These are phyloP conservation scores for Mobula birostris DNA, from an alignment of 2,113 vertebrate genomes.

Conservation along the genomic window DNA sequence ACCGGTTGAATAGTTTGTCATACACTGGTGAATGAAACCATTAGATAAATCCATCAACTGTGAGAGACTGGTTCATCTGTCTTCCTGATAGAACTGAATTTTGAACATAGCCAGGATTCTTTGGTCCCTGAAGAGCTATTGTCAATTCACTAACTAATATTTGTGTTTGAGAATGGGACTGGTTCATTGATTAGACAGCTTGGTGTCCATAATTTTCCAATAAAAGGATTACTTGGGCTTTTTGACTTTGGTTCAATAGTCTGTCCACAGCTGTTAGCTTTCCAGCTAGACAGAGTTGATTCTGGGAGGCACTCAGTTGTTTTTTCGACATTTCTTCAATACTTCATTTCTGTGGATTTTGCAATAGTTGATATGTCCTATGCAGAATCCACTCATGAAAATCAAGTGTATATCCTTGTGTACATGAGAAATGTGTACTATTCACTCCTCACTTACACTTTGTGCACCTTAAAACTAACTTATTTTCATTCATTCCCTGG, in stretches of 20 bases:
- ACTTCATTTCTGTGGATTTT: too few relatives aligned
- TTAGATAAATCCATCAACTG: neutral
- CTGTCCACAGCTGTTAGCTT: neutral
- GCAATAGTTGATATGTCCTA: too few relatives aligned
- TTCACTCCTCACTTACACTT: too few relatives aligned
- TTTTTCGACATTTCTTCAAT: too few relatives aligned
- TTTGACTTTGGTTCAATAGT: neutral
- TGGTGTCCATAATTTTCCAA: neutral
- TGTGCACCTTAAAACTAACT: too few relatives aligned
- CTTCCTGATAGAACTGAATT: neutral
- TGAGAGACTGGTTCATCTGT: neutral
- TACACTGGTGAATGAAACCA: neutral
- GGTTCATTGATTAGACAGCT: constrained; percentile 21
- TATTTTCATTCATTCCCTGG: too few relatives aligned
- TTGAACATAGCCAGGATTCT: too few relatives aligned
- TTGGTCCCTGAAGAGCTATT: neutral
- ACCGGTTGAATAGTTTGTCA: neutral
- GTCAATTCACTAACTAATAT: neutral
- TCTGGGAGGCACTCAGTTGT: neutral
- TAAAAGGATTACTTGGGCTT: neutral
- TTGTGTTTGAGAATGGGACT: neutral
- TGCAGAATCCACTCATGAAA: too few relatives aligned
- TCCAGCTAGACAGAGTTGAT: neutral
- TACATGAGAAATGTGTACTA: too few relatives aligned
- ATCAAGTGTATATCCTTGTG: too few relatives aligned